A percentile compares a stretch with the other conserved stretches of the same genome.
Evolutionary conservation across 2,888 invertebrate species (phyloP).

Genomic region (Amblyteles armatorius): DNA sequence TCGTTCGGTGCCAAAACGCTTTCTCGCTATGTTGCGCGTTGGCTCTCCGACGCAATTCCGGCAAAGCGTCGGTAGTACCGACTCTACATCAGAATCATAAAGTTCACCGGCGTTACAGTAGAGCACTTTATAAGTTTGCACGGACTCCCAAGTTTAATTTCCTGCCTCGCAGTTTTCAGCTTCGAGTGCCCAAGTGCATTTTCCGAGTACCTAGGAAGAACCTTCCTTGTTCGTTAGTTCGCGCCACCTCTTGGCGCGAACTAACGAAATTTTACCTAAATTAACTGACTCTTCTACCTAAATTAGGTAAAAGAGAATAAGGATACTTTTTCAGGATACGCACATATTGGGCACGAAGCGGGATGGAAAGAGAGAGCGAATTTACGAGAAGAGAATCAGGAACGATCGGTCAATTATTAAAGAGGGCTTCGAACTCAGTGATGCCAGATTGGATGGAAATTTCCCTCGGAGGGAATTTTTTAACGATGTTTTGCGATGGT

Average conservation of each 20-base stretch:
- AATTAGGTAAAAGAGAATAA: too few relatives aligned
- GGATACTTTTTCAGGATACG: background rate
- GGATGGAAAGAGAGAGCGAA: background rate
- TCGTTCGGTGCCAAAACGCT: background rate
- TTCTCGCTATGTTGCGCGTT: background rate
- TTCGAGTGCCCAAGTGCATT: background rate
- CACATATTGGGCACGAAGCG: background rate
- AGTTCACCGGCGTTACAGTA: constrained; percentile 1
- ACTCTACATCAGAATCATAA: background rate
- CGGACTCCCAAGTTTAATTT: background rate
- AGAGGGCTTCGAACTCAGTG: background rate
- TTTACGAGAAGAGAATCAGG: constrained; percentile 2
- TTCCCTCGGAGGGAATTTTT: too few relatives aligned
- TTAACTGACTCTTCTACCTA: too few relatives aligned
- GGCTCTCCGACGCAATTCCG: constrained; percentile 10
- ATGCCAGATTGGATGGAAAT: too few relatives aligned
- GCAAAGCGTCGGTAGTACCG: background rate
- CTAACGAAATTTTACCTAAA: too few relatives aligned
- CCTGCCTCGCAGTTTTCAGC: background rate
- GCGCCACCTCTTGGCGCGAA: too few relatives aligned
- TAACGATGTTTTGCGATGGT: too few relatives aligned
- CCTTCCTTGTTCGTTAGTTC: too few relatives aligned
- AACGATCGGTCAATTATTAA: background rate
- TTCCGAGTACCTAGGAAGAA: too few relatives aligned
- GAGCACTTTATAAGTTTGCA: background rate